Base-by-base conservation (phyloP, 2,797 vertebrate species). In the Danio jaintianensis region DNA sequence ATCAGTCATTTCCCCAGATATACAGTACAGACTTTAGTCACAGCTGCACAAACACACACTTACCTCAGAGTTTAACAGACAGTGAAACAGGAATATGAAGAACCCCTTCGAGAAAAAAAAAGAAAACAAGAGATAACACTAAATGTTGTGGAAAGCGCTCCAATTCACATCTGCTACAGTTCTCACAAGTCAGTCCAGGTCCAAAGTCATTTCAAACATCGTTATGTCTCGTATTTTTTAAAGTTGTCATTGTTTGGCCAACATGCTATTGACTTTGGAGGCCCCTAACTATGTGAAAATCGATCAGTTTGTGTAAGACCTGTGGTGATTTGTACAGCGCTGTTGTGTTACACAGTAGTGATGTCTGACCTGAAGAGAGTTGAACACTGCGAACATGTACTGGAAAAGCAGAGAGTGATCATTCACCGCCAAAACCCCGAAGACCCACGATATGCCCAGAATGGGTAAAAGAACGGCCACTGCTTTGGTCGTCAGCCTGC, bases 1-100 rank as follows among this genome's bases (percentile, higher is more conserved):
- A 13, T 64, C 56, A 55, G 12, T 36, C 9, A 47, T 42, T 53
- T 67, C 80, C 64, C 22, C 15, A 64, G 78, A 47, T 12, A 68
- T 58, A 55, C 16, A 16, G n/a, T n/a, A 53, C 36, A 83, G 82
- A 48, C 47, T 69, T 80, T 6, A 62, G 61, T 43, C 75, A 64
- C 85, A 80, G 82, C 80, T 80, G 78, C 77, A 75, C 58, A 82
- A 78, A 86, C 74, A 86, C 9, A 43, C 1, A 45, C 62, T 0
- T 93, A 99, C 98, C 97, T 99, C 98, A 38, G 98, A 99, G 90
- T 99, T 99, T 82, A 99, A 95, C 76, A 99, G 95, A 61, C 98
- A 99, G 86, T 99, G 98, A 79, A 99, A 99, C 59, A 99, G 92
- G 91, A 99, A 99, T 91, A 99, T 97, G 93, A 99, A 99, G 86